Conservation (phyloP, 1,140 invertebrate genomes). For the Carposina sasakii region DNA sequence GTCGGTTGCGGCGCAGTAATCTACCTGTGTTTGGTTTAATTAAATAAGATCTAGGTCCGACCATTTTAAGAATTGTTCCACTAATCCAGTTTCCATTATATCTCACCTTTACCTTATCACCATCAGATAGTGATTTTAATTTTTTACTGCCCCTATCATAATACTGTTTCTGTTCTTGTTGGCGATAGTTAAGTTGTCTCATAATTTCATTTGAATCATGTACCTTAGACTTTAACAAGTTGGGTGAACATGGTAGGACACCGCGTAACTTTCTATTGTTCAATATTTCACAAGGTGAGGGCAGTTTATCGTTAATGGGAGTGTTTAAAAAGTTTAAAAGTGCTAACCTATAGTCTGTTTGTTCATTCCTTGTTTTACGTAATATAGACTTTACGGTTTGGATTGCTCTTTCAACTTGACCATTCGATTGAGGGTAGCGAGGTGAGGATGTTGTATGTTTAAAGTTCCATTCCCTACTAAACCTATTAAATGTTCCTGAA, state of each 20-base stretch:
- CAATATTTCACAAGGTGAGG: background rate
- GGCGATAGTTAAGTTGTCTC: background rate
- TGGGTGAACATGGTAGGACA: background rate
- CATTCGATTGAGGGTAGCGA: background rate
- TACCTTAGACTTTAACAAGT: background rate
- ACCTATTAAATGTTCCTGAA: background rate
- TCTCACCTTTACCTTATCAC: slow-evolving; percentile 9
- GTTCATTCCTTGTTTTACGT: background rate
- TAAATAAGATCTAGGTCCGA: slow-evolving; percentile 1
- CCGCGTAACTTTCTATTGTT: background rate
- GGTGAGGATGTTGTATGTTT: background rate
- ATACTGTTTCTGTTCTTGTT: slow-evolving; percentile 4
- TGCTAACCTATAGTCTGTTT: background rate
- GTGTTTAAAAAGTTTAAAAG: background rate
- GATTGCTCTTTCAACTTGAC: background rate
- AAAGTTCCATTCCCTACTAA: background rate
- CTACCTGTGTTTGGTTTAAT: slow-evolving; percentile 5
- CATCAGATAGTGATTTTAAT: background rate
- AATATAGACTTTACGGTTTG: background rate
- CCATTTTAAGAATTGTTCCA: background rate
- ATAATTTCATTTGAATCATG: background rate
- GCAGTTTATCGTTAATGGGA: background rate
- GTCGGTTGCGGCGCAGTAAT: background rate
- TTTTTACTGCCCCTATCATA: slow-evolving; percentile 2
- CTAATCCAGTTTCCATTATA: slow-evolving; percentile 7